phyloP scores from a whole-genome alignment of 1,140 invertebrate species.

The Zaprionus kolodkinae region DNA sequence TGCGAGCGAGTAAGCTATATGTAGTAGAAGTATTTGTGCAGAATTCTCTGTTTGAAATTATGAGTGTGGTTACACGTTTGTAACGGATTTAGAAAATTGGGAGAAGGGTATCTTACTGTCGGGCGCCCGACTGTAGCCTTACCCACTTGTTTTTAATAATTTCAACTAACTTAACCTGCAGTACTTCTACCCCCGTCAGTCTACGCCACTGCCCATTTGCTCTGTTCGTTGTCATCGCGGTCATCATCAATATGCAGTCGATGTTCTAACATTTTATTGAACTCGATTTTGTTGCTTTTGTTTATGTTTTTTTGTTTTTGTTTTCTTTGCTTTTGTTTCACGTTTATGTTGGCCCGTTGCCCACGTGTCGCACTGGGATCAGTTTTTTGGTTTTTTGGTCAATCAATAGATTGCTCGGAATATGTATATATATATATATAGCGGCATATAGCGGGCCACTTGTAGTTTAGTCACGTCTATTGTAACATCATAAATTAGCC shows the following conservation, averaged over 20 bases:
- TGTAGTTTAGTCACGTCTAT: conserved; percentile 64
- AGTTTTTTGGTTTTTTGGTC: conserved; percentile 36
- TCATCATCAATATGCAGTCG: conserved; percentile 69
- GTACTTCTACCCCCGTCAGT: background rate
- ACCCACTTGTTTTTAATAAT: too few species aligned
- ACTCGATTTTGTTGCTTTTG: conserved; percentile 13
- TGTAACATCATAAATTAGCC: conserved; percentile 67
- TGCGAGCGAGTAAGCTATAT: too few species aligned
- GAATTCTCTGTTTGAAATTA: too few species aligned
- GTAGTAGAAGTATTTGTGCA: too few species aligned
- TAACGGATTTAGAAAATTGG: too few species aligned
- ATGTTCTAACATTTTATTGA: conserved; percentile 61
- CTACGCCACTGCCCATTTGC: background rate
- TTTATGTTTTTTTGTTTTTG: background rate
- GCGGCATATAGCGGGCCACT: conserved; percentile 9
- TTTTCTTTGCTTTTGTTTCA: conserved; percentile 22
- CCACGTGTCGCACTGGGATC: conserved; percentile 34
- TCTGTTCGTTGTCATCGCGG: background rate
- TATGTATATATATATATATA: background rate
- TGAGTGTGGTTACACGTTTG: too few species aligned
- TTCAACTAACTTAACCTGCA: too few species aligned
- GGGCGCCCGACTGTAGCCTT: too few species aligned
- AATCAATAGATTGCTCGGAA: conserved; percentile 36
- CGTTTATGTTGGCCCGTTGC: conserved; percentile 35
- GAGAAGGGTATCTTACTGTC: too few species aligned